Conservation (phyloP, 2,113 vertebrate species). For the Rhea americana region DNA sequence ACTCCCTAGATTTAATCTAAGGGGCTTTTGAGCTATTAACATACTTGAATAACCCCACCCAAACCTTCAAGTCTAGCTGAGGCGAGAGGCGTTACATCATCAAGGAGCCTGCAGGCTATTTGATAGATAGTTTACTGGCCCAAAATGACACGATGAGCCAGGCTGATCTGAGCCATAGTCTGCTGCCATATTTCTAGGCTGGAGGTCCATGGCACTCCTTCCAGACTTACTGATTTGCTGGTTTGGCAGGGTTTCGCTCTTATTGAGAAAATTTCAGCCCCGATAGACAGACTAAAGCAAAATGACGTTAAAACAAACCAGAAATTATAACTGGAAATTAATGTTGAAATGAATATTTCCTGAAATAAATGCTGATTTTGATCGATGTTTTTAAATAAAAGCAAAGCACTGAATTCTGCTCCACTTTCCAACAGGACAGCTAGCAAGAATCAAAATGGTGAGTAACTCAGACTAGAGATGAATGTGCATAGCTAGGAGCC, state of each 20-base stretch:
- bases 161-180: not conserved
- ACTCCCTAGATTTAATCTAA: not conserved
- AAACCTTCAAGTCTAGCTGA: not conserved
- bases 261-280: not conserved
- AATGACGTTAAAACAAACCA: not conserved
- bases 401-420: not conserved
- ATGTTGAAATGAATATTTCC: not conserved
- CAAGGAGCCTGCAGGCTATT: not conserved
- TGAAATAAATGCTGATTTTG: not conserved
- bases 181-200: not conserved
- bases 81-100: not conserved
- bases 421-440: not conserved
- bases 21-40: not conserved
- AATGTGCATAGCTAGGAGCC: not conserved
- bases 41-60: not conserved
- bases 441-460: not conserved
- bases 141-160: not conserved
- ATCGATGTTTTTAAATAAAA: not conserved
- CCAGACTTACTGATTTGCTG: not conserved
- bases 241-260: not conserved
- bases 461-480: fast-evolving
- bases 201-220: not conserved
- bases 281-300: not conserved
- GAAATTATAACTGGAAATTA: not conserved
- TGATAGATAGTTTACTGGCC: not conserved